Base-by-base conservation (phyloP, 2,113 vertebrate genomes). In the Erinaceus europaeus region DNA sequence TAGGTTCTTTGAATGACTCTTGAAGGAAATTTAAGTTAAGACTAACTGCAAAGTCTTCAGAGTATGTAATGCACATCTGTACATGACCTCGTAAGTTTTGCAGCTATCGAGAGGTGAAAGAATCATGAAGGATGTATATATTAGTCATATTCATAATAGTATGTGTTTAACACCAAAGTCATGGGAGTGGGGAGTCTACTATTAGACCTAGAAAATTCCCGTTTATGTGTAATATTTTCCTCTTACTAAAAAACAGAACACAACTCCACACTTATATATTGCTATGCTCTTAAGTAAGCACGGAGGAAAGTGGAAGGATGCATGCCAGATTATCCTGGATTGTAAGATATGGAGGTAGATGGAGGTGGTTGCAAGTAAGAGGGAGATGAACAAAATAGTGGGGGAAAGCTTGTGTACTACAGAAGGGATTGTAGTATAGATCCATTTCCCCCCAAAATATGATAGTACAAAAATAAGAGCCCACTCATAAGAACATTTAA, bases 1-100 rank as follows among this genome's bases (percentile, higher is more conserved):
- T 99, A 93, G 90, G 95, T 93, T 79, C 88, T 53, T 48, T 29
- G 29, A 68, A 72, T 53, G 44, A 14, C 25, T 65, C 25, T 73
- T 34, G 61, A 48, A 48, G 44, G 42, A 27, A 61, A 32, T 27
- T n/a, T n/a, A 21, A 25, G 23, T 50, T 42, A 74, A 53, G 27
- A 20, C 25, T 52, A 20, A 53, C 69, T 46, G 11, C 62, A 61
- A 10, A 77, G 34, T 10, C 9, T 42, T 44, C 23, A 59, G 75
- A 27, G 5, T 57, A 8, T 32, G 15, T 61, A 38, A 44, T 23
- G 4, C 74, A 7, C 74, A 6, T 82, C 38, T 65, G 4, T 62
- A 14, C 67, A 10, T 44, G 12, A 2, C 29, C 20, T 38, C 40
- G n/a, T 14, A 52, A n/a, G 2, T n/a, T 69, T 79, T 48, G 48